phyloP scores from a whole-genome alignment of 2,888 invertebrate genomes.

The Scaeva pyrastri region DNA sequence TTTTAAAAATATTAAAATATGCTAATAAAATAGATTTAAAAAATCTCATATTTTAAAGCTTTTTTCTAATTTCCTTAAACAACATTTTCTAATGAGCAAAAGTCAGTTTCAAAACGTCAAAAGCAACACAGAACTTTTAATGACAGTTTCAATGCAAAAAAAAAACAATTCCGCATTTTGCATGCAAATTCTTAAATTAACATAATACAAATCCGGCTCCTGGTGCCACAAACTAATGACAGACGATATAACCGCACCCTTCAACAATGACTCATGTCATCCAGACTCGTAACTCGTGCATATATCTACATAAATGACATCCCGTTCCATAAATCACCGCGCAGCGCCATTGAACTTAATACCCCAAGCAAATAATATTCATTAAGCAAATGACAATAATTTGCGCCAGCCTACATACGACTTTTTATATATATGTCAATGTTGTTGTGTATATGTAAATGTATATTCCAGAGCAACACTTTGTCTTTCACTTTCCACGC shows the following conservation, averaged over 20 bases:
- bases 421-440: constrained; percentile 57
- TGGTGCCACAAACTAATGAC: constrained; percentile 17
- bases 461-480: constrained; percentile 58
- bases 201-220: constrained; percentile 14
- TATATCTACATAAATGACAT: constrained; percentile 17
- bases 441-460: not conserved
- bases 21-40: no score
- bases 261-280: constrained; percentile 56
- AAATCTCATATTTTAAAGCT: no score
- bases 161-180: not conserved
- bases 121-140: not conserved
- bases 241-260: constrained; percentile 27
- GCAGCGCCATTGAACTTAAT: constrained; percentile 71
- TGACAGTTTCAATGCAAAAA: not conserved
- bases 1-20: no score
- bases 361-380: constrained; percentile 45
- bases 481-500: constrained; percentile 75
- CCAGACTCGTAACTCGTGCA: not conserved
- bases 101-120: not conserved
- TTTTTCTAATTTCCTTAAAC: not conserved
- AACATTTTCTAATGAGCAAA: not conserved
- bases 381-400: constrained; percentile 71
- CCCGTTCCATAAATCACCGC: constrained; percentile 70
- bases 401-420: not conserved
- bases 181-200: constrained; percentile 20